phyloP scores from a whole-genome alignment of 2,113 vertebrate species.

The Tragelaphus imberbis region DNA sequence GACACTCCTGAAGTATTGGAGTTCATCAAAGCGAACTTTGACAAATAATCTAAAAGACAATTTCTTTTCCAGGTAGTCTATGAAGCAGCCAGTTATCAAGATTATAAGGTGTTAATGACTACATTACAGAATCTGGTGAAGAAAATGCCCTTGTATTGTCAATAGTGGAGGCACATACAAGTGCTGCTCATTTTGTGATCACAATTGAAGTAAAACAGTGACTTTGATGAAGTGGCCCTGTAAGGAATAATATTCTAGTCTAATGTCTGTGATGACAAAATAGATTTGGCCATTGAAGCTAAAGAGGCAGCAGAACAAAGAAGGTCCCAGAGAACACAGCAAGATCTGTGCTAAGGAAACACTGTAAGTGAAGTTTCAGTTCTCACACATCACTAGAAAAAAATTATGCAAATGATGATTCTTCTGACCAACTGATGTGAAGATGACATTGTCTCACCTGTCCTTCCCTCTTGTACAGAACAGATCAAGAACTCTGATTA shows the following conservation, averaged over 20 bases:
- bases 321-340: constrained; percentile 90
- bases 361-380: constrained; percentile 88
- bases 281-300: constrained; percentile 91
- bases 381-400: constrained; percentile 89
- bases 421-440: constrained; percentile 90
- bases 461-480: constrained; percentile 91
- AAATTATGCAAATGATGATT: constrained; percentile 92
- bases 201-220: constrained; percentile 93
- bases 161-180: constrained; percentile 94
- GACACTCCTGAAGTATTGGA: constrained; percentile 90
- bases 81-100: constrained; percentile 92
- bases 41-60: constrained; percentile 93
- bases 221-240: constrained; percentile 91
- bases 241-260: constrained; percentile 95
- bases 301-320: constrained; percentile 92
- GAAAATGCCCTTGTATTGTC: constrained; percentile 94
- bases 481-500: constrained; percentile 88
- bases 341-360: constrained; percentile 92
- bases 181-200: constrained; percentile 89
- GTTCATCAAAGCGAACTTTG: constrained; percentile 93
- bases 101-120: constrained; percentile 89
- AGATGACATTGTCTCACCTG: constrained; percentile 89
- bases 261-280: constrained; percentile 92
- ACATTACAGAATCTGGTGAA: constrained; percentile 93
- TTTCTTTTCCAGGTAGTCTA: constrained; percentile 95